Evolutionary conservation across 2,888 invertebrate genomes (phyloP).

Genomic region (Tenthredo livida): DNA sequence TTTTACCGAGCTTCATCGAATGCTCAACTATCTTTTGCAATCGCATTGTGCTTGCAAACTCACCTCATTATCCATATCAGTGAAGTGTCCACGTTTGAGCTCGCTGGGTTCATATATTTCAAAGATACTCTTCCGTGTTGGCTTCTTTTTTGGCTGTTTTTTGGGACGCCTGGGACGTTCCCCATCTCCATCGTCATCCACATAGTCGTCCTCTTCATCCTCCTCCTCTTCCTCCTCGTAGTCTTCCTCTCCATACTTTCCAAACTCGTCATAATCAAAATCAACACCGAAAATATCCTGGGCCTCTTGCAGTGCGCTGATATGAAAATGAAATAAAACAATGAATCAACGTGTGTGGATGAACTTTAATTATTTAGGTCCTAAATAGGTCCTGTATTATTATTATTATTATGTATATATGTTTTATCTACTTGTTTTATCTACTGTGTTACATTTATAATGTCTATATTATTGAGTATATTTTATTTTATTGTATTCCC

Average conservation of each 20-base stretch:
- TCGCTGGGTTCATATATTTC: conserved; percentile 99
- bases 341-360: background rate
- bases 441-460: too few relatives aligned
- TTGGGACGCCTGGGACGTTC: conserved; percentile 84
- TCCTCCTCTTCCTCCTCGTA: conserved; percentile 92
- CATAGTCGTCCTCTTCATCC: conserved; percentile 89
- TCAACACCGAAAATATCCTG: conserved; percentile 99
- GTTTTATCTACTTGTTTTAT: too few relatives aligned
- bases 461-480: too few relatives aligned
- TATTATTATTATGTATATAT: too few relatives aligned
- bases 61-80: conserved; percentile 93
- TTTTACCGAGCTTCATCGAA: background rate
- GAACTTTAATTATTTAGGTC: too few relatives aligned
- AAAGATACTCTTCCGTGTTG: conserved; percentile 92
- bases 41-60: conserved; percentile 44
- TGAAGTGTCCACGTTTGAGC: conserved; percentile 96
- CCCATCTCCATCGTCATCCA: conserved; percentile 85
- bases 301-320: conserved; percentile 95
- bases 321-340: conserved; percentile 59
- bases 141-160: conserved; percentile 87
- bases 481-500: too few relatives aligned
- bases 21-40: background rate
- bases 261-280: conserved; percentile 96
- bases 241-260: conserved; percentile 92
- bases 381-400: too few relatives aligned